Percentiles rank a stretch among this genome's conserved stretches.
phyloP scores from a whole-genome alignment of 2,888 invertebrate genomes.

The Merodon equestris region DNA sequence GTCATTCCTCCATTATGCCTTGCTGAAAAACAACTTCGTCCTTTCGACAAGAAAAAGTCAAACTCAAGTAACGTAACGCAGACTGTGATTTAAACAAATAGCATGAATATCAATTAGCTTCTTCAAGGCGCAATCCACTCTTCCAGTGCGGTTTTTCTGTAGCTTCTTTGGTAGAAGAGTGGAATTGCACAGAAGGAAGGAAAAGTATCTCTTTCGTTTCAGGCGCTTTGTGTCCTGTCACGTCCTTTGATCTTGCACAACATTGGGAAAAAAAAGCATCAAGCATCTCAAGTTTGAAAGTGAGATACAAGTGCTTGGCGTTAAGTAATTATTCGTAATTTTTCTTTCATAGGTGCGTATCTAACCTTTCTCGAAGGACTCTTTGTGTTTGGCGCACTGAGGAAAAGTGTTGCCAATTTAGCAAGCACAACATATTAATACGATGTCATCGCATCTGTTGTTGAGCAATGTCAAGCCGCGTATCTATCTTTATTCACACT shows the following conservation, averaged over 20 bases:
- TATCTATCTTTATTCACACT: no score
- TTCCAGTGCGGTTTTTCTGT: conserved; percentile 6
- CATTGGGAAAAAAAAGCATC: background rate
- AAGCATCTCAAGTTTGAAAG: conserved; percentile 26
- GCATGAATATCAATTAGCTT: conserved; percentile 60
- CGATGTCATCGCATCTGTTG: no score
- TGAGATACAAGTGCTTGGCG: conserved; percentile 3
- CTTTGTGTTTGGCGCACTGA: background rate
- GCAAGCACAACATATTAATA: no score
- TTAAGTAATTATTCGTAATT: conserved; percentile 18
- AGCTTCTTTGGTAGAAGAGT: background rate
- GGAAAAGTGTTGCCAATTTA: conserved; percentile 3
- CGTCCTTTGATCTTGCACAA: conserved; percentile 38
- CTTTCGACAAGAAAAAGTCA: conserved; percentile 8
- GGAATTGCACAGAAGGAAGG: no score
- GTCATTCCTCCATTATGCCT: conserved; percentile 28
- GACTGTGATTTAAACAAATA: conserved; percentile 45
- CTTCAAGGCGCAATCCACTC: conserved; percentile 15
- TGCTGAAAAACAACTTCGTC: conserved; percentile 27
- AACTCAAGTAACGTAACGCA: conserved; percentile 1
- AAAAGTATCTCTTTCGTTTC: conserved; percentile 18
- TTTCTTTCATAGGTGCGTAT: background rate
- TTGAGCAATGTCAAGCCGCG: no score
- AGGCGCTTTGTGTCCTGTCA: conserved; percentile 19
- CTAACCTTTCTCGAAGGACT: background rate